Percentiles rank a stretch among this genome's conserved stretches.
Conservation (phyloP, 2,113 vertebrate genomes). For the Phaetusa simplex region DNA sequence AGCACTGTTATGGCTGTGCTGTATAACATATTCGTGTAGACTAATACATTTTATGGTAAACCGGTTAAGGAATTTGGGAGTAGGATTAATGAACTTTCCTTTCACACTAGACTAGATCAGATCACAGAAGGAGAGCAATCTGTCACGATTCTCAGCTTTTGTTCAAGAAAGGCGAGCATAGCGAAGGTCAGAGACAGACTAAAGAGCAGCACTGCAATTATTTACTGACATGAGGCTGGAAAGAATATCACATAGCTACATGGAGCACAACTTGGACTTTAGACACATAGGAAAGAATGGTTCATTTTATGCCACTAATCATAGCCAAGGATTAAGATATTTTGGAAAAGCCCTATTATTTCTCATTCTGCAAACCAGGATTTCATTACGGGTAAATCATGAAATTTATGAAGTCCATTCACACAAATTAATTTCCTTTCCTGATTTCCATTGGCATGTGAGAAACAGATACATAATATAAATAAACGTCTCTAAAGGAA, state of each 20-base stretch:
- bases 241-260: conserved; percentile 45
- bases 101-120: conserved; percentile 6
- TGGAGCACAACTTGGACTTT: conserved; percentile 19
- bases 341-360: conserved; percentile 60
- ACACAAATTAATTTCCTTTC: conserved; percentile 41
- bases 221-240: conserved; percentile 55
- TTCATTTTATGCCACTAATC: conserved; percentile 53
- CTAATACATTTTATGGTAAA: background rate
- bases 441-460: conserved; percentile 19
- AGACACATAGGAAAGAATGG: conserved; percentile 48
- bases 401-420: conserved; percentile 25
- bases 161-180: background rate
- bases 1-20: conserved; percentile 5
- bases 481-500: background rate
- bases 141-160: background rate
- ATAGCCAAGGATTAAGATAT: conserved; percentile 59
- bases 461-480: background rate
- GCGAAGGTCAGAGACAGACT: conserved; percentile 4
- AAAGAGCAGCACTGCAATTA: conserved; percentile 18
- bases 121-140: conserved; percentile 1
- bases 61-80: background rate
- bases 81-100: conserved; percentile 5
- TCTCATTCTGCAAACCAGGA: conserved; percentile 33
- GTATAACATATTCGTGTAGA: background rate
- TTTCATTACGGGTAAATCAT: conserved; percentile 47